A percentile compares a stretch with the other conserved stretches of the same genome.
These are phyloP conservation scores for Drosophila funebris DNA, from an alignment of 1,140 invertebrate species.

Conservation along the genomic window DNA sequence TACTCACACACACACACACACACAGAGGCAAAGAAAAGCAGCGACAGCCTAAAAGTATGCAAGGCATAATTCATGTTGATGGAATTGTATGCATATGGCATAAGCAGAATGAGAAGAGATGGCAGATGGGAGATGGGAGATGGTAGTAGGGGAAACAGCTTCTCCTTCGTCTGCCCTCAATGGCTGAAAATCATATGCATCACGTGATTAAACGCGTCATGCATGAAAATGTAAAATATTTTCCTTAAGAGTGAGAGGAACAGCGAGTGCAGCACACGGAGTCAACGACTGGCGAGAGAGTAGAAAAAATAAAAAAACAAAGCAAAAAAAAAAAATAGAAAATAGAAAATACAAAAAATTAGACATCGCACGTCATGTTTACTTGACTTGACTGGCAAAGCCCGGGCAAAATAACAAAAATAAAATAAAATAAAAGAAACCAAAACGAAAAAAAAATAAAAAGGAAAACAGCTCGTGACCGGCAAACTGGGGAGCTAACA, in stretches of 20 bases:
- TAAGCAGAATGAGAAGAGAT: slow-evolving; percentile 17
- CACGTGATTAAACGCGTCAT: slow-evolving; percentile 83
- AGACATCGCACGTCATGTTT: slow-evolving; percentile 74
- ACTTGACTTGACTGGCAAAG: slow-evolving; percentile 75
- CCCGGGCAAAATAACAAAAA: slow-evolving; percentile 19
- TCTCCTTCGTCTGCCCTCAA: slow-evolving; percentile 26
- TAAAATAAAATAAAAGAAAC: neutral
- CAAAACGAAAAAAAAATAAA: neutral
- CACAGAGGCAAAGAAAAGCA: neutral
- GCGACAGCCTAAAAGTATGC: slow-evolving; percentile 61
- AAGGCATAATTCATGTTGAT: slow-evolving; percentile 83
- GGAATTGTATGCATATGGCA: slow-evolving; percentile 71
- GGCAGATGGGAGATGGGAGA: neutral
- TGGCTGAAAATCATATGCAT: slow-evolving; percentile 82
- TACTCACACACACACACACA: slow-evolving; percentile 7
- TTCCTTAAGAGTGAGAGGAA: slow-evolving; percentile 38
- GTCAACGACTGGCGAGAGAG: slow-evolving; percentile 29
- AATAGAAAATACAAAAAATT: slow-evolving; percentile 56
- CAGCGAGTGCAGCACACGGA: slow-evolving; percentile 6
- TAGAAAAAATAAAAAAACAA: neutral
- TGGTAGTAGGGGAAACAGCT: neutral
- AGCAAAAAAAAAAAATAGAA: slow-evolving; percentile 30
- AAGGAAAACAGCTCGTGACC: slow-evolving; percentile 54
- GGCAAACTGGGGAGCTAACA: slow-evolving; percentile 54
- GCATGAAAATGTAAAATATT: slow-evolving; percentile 82